phyloP scores from a whole-genome alignment of 2,113 vertebrate genomes.

The Ochotona curzoniae region DNA sequence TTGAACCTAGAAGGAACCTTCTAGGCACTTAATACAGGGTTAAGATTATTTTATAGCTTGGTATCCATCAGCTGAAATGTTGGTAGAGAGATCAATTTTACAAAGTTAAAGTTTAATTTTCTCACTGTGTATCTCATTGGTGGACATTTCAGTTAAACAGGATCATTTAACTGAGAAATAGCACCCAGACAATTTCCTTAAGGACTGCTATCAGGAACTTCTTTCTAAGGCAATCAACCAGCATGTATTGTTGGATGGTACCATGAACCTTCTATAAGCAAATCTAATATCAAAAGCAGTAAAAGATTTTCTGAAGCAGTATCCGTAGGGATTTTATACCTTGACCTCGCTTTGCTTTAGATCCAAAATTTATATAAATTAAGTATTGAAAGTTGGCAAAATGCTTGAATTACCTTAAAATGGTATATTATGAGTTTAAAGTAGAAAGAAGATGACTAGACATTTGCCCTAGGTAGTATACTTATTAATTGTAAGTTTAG shows the following conservation, averaged over 20 bases:
- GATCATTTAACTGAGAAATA: conserved; percentile 61
- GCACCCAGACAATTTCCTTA: not conserved
- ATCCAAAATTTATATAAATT: conserved; percentile 62
- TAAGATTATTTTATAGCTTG: not conserved
- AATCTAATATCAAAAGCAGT: conserved; percentile 59
- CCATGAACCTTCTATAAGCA: not conserved
- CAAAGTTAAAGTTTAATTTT: conserved; percentile 39
- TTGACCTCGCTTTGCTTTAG: conserved; percentile 43
- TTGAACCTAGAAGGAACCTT: not conserved
- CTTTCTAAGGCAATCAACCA: conserved; percentile 66
- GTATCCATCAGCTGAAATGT: not conserved
- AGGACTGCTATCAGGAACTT: conserved; percentile 8
- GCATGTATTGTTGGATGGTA: conserved; percentile 69
- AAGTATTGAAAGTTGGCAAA: conserved; percentile 53
- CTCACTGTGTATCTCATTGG: not conserved
- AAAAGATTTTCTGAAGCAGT: conserved; percentile 9
- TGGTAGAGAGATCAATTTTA: conserved; percentile 4
- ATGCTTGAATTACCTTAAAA: conserved; percentile 62
- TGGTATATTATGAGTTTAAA: conserved; percentile 51
- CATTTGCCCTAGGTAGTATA: conserved; percentile 8
- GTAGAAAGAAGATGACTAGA: not conserved
- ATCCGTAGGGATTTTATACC: conserved; percentile 20
- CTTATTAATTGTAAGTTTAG: conserved; percentile 38
- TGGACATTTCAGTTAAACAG: not conserved
- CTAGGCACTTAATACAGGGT: not conserved